These are phyloP conservation scores for Microcebus griseorufus DNA, from an alignment of 2,113 vertebrate species.

Conservation along the genomic window DNA sequence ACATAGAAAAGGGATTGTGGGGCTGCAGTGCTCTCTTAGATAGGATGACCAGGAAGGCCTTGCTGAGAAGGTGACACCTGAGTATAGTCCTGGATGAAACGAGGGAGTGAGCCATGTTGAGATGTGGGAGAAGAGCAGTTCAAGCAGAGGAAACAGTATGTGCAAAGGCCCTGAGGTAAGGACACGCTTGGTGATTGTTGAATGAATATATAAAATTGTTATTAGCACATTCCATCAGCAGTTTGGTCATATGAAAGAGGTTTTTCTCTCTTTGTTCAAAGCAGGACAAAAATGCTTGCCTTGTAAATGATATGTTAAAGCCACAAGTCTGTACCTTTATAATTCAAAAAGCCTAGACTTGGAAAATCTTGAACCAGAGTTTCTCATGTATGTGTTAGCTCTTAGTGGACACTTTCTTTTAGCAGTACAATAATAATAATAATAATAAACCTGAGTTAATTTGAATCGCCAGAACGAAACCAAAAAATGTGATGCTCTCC, in stretches of 20 bases:
- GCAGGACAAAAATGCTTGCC: background rate
- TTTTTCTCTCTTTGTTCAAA: constrained; percentile 31
- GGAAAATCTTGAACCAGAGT: background rate
- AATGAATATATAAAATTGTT: background rate
- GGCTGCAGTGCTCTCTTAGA: background rate
- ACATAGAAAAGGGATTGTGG: background rate
- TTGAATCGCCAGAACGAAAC: background rate
- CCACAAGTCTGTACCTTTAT: background rate
- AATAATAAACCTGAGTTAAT: background rate
- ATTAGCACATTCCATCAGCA: background rate
- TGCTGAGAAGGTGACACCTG: background rate
- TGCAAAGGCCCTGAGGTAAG: background rate
- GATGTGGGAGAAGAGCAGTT: background rate
- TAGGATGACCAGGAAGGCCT: background rate
- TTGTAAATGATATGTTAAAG: background rate
- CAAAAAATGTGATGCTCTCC: background rate
- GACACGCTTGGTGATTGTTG: background rate
- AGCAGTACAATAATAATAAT: background rate
- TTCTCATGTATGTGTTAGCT: background rate
- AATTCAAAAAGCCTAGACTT: background rate
- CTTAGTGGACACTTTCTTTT: background rate
- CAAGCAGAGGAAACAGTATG: background rate
- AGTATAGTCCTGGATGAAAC: background rate
- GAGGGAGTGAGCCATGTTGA: background rate
- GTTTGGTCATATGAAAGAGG: background rate